Evolutionary conservation across 2,113 vertebrate genomes (phyloP), one percentile per base, ranked within the genome.

Genomic region (Nothobranchius furzeri): DNA sequence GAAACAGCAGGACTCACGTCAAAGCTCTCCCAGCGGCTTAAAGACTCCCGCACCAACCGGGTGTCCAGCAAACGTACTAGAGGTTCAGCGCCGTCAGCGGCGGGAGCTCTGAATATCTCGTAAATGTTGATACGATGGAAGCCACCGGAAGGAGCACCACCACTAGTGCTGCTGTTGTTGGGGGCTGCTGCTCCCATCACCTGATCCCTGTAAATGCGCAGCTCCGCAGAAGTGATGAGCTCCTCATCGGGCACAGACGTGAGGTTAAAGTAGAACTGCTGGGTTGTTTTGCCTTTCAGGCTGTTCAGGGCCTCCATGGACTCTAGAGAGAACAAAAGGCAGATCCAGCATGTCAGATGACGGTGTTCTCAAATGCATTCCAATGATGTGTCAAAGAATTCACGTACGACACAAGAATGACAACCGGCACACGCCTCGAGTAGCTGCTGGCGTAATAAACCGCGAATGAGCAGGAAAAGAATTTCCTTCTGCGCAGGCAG

Each of bases 41-140:
- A 89, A 77, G 96, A 96, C 92, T 96, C 95, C 85, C 93, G 95
- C 87, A 99, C 96, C 86, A 98, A 85, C 82, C 96, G 94, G 63
- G 97, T 99, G 95, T 99, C 98, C 91, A 99, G 93, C 76, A 99
- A 94, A 87, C 97, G 95, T 49, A 92, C 93, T 79, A 98, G 90
- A 15, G 95, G 95, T 68, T 96, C 95, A 80, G 91, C 83, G 3
- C 70, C 59, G 56, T 87, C 78, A 74, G 88, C 42, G 64, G 90
- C 81, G 63, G 94, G 93, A 78, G 92, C 93, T 83, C 95, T 95
- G 73, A 99, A 92, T 80, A 99, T 94, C 93, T 99, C 98, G 88
- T 96, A 98, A 93, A 99, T 95, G 95, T 98, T 99, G 92, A 99
- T 97, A 72, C 98, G 95, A 76, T 98, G 96, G 83, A 94, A 88